Evolutionary conservation across 2,113 vertebrate species (phyloP).

Genomic region (Spea bombifrons): DNA sequence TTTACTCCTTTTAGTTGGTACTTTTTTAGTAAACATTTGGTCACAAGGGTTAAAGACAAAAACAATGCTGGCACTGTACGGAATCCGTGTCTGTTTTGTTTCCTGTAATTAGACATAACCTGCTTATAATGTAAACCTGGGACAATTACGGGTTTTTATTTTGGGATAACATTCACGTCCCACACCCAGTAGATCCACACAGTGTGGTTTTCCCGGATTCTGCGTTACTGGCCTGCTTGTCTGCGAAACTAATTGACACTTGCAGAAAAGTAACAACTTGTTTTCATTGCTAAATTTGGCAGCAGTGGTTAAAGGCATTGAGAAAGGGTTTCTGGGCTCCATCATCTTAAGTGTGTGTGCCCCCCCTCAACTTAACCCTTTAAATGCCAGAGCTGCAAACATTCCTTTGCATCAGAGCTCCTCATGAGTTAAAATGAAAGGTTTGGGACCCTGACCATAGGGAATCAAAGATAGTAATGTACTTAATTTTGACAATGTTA

Average conservation of each 20-base stretch:
- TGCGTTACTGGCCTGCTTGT: constrained; percentile 7
- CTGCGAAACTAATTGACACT: constrained; percentile 36
- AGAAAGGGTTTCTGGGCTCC: neutral
- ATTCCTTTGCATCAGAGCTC: too few species aligned
- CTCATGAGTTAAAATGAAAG: too few species aligned
- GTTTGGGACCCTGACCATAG: too few species aligned
- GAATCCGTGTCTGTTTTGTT: constrained; percentile 21
- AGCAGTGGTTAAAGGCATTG: constrained; percentile 26
- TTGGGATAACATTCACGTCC: constrained; percentile 36
- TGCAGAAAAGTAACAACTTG: constrained; percentile 29
- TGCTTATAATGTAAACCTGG: constrained; percentile 33
- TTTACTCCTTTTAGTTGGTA: too few species aligned
- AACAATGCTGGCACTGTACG: constrained; percentile 1
- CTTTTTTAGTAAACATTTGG: too few species aligned
- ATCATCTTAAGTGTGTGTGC: neutral
- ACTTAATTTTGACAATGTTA: too few species aligned
- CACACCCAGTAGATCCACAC: constrained; percentile 21
- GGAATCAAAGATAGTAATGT: too few species aligned
- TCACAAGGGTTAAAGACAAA: neutral
- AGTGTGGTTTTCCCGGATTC: constrained; percentile 12
- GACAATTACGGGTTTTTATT: constrained; percentile 41
- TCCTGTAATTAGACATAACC: constrained; percentile 39
- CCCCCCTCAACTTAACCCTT: too few species aligned
- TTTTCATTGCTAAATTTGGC: constrained; percentile 37
- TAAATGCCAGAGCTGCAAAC: too few species aligned